Evolutionary conservation across 2,888 invertebrate genomes (phyloP).

Genomic region (Macaria notata): DNA sequence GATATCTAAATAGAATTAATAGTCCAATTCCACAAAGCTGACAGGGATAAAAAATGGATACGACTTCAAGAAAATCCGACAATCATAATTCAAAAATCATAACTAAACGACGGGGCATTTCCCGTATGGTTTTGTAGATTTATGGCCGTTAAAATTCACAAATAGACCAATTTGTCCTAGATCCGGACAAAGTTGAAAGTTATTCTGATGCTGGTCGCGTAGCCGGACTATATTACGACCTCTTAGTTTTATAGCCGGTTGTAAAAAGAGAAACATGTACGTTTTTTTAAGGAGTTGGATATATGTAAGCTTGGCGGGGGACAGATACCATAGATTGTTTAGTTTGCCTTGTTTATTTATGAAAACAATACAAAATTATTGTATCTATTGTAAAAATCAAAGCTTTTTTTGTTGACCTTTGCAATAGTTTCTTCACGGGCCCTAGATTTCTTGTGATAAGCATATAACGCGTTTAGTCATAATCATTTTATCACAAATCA

Average conservation of each 20-base stretch:
- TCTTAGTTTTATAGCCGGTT: conserved; percentile 67
- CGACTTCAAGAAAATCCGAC: conserved; percentile 24
- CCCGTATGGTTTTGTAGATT: conserved; percentile 46
- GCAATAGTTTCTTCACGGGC: too few relatives aligned
- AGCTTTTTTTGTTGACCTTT: too few relatives aligned
- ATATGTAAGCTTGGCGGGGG: conserved; percentile 31
- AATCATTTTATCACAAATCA: too few relatives aligned
- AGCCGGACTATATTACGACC: conserved; percentile 56
- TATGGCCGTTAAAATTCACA: conserved; percentile 57
- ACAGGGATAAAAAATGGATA: conserved; percentile 19
- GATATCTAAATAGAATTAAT: conserved; percentile 13
- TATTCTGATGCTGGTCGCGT: conserved; percentile 27
- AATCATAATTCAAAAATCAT: conserved; percentile 33
- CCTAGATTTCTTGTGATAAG: too few relatives aligned
- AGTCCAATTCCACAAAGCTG: conserved; percentile 17
- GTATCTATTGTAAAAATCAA: too few relatives aligned
- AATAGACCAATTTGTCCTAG: conserved; percentile 60
- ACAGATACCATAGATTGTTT: conserved; percentile 33
- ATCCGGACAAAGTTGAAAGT: conserved; percentile 49
- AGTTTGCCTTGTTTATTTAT: too few relatives aligned
- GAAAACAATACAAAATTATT: too few relatives aligned
- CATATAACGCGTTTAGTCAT: too few relatives aligned
- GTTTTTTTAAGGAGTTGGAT: conserved; percentile 49
- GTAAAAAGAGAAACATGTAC: conserved; percentile 65
- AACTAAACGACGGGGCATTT: conserved; percentile 35